Base-by-base conservation (phyloP, 1,140 invertebrate genomes). In the Drosophila nigrodunni region DNA sequence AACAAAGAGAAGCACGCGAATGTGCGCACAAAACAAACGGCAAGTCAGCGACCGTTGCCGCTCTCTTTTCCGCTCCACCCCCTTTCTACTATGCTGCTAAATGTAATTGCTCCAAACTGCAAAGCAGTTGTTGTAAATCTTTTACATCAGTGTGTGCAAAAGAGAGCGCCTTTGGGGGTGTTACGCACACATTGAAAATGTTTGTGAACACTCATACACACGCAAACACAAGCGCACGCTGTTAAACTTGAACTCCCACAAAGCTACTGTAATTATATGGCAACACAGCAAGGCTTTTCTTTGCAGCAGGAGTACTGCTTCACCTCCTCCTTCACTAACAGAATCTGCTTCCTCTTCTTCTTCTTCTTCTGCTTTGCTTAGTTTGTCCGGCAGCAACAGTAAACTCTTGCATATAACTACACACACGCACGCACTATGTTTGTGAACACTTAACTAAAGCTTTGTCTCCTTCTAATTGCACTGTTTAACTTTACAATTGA, bases 161-260 rank as follows among this genome's bases (percentile, higher is more conserved):
- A 76, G 62, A 78, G 65, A 55, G 66, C 62, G 61, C 61, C 80
- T 88, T 88, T 82, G 78, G 81, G 82, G 82, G 85, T 87, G 80
- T 70, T 82, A 80, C 82, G 60, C 78, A 75, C 68, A 75, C 73
- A 75, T 75, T 50, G 47, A 52, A 55, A 74, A 66, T 41, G 35
- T 37, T 43, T 37, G 30, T 37, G 18, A 11, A 59, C 52, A 71
- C 69, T 21, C 18, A 35, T 59, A 61, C 49, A 37, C 54, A 47
- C 41, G 61, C 41, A 68, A 46, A 61, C 39, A 76, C 43, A 65
- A 50, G 52, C 65, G 67, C 74, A 65, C 82, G 21, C 58, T 64
- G 54, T 57, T 71, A 77, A 80, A 80, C 85, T 80, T 83, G 85
- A 89, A 88, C 83, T 88, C 83, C 83, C 83, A 88, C 83, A 71